Evolutionary conservation across 2,888 invertebrate species (phyloP), one percentile per base, ranked within the genome.

Genomic region (Salticus scenicus): DNA sequence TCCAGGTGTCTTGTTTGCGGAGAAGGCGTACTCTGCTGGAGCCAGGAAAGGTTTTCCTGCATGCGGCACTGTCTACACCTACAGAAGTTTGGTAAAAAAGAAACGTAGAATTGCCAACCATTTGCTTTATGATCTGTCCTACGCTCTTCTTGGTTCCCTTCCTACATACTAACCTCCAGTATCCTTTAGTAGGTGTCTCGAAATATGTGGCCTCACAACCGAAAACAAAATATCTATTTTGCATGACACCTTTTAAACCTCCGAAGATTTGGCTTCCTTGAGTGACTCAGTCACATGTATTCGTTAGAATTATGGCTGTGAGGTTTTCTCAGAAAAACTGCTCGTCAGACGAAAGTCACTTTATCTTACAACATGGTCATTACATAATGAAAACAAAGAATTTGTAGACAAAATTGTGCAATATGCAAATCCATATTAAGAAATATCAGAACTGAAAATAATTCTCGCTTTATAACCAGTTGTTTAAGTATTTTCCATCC

Each of bases 91-190:
- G 63, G 31, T 20, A 74, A 57, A 14, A 31, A 30, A 57, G 41
- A 74, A 47, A 47, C 10, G 27, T 5, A 33, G 63, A 63, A 17
- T 63, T 74, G 63, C 81, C 66, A 37, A 70, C 47, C 41, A 30
- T 37, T 24, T 76, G 74, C 51, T 57, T 57, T 66, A 73, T 51
- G 83, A 74, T 30, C 5, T 74, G n/a, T 73, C 83, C 83, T 83
- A 83, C 83, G 83, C 83, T 76, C 42, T 47, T 75, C 70, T 70
- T 71, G 1, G 77, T 66, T 42, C 72, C n/a, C 83, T 83, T 77
- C 83, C 82, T 83, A 83, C 83, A 57, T 31, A 41, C 20, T 82
- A 76, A 82, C 82, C 82, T 82, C 82, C 81, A 81, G 57, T 76
- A 66, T 47, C 31, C 72, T 12, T 72, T 66, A 66, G 72, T 41